Conservation (phyloP, 2,888 invertebrate genomes). For the Chromoteleia sp. region DNA sequence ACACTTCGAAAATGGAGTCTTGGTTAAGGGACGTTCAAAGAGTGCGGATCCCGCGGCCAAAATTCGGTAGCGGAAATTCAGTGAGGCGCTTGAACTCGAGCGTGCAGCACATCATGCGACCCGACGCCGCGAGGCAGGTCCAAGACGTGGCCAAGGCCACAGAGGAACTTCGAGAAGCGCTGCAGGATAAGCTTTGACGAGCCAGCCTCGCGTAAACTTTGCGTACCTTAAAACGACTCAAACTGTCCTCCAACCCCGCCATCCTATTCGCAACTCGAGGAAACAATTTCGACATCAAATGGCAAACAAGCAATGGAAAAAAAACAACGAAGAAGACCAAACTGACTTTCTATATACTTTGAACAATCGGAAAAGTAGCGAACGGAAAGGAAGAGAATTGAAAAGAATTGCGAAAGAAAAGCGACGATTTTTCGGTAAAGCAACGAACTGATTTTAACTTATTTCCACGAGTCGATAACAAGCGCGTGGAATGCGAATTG, state of each 20-base stretch:
- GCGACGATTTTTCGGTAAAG: too few relatives aligned
- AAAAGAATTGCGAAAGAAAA: not conserved
- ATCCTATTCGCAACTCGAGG: conserved; percentile 4
- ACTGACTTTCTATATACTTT: too few relatives aligned
- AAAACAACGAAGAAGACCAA: too few relatives aligned
- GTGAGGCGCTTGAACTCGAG: conserved; percentile 84
- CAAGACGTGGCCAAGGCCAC: conserved; percentile 89
- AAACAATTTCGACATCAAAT: conserved; percentile 1
- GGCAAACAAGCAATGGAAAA: too few relatives aligned
- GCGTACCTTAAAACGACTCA: conserved; percentile 59
- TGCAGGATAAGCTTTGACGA: conserved; percentile 91
- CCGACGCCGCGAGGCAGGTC: conserved; percentile 85
- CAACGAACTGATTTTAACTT: too few relatives aligned
- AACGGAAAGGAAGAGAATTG: too few relatives aligned
- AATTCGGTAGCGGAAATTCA: conserved; percentile 88
- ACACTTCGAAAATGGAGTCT: conserved; percentile 88
- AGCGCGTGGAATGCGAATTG: too few relatives aligned
- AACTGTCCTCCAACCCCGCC: conserved; percentile 17
- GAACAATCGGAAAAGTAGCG: too few relatives aligned
- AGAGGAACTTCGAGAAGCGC: conserved; percentile 90
- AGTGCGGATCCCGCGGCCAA: conserved; percentile 93
- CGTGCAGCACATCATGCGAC: conserved; percentile 87
- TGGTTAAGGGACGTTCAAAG: conserved; percentile 94
- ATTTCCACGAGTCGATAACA: too few relatives aligned
- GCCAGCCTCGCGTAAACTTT: conserved; percentile 38